A percentile compares a stretch with the other conserved stretches of the same genome.
Conservation (phyloP, 1,140 invertebrate genomes). For the Drosophila insularis region DNA sequence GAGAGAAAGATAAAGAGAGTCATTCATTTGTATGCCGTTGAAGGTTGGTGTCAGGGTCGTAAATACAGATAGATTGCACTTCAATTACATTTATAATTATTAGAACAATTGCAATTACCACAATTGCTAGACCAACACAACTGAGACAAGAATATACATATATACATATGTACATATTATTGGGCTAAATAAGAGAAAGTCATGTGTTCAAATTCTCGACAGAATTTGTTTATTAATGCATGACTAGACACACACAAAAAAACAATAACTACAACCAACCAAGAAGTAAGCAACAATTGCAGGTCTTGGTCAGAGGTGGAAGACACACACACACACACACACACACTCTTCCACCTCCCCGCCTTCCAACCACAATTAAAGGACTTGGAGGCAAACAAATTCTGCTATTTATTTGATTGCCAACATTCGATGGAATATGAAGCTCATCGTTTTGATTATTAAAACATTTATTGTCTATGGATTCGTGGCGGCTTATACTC, state of each 20-base stretch:
- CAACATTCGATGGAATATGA: conserved; percentile 32
- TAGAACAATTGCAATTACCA: not conserved
- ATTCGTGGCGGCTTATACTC: conserved; percentile 42
- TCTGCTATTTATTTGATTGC: conserved; percentile 14
- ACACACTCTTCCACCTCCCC: not conserved
- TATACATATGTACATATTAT: not conserved
- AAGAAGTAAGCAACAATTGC: not conserved
- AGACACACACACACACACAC: not conserved
- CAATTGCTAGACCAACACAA: not conserved
- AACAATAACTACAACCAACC: not conserved
- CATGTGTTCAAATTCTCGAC: conserved; percentile 6
- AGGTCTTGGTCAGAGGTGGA: not conserved
- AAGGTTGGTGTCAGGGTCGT: too few species aligned
- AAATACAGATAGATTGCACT: not conserved
- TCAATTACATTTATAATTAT: not conserved
- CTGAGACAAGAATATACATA: not conserved
- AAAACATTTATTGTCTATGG: conserved; percentile 43
- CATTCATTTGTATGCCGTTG: not conserved
- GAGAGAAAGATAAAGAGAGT: not conserved
- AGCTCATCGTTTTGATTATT: conserved; percentile 43
- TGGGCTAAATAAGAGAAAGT: not conserved
- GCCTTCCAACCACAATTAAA: not conserved
- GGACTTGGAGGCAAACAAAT: not conserved
- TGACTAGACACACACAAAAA: not conserved
- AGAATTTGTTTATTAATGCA: not conserved